Conservation (phyloP, 2,113 vertebrate genomes). For the Rhipidura dahli region DNA sequence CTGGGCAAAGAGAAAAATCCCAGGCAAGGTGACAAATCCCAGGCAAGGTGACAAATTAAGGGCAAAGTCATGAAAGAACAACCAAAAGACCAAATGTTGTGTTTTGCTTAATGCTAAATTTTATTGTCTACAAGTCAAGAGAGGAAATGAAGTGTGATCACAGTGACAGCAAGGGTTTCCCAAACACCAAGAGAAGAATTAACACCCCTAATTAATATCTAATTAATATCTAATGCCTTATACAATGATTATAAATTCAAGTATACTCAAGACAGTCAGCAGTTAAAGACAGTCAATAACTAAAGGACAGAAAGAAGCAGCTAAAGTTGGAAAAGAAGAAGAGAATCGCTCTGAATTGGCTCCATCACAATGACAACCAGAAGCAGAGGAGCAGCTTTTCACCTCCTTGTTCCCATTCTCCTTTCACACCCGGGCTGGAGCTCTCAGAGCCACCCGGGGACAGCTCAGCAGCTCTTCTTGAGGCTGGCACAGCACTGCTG, state of each 20-base stretch:
- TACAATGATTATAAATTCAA: not conserved
- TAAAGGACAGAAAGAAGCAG: not conserved
- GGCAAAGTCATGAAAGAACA: not conserved
- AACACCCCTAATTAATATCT: not conserved
- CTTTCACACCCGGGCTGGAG: not conserved
- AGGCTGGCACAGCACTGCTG: constrained; percentile 28
- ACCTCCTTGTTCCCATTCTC: not conserved
- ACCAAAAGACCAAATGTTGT: not conserved
- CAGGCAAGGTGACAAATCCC: not conserved
- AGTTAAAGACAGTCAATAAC: not conserved
- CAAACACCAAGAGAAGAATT: not conserved
- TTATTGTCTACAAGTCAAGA: constrained; percentile 41
- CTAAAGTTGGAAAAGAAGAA: not conserved
- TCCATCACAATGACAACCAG: not conserved
- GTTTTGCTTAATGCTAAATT: not conserved
- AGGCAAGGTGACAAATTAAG: not conserved
- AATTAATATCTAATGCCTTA: not conserved
- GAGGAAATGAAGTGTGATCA: not conserved
- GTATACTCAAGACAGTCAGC: not conserved
- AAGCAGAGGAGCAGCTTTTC: not conserved
- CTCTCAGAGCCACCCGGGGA: fast-evolving
- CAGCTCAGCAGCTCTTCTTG: constrained; percentile 22
- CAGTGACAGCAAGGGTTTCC: not conserved
- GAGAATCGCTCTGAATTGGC: fast-evolving
- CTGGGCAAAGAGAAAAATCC: fast-evolving